Conservation (phyloP, 2,797 vertebrate species). For the Chaunax sp. region DNA sequence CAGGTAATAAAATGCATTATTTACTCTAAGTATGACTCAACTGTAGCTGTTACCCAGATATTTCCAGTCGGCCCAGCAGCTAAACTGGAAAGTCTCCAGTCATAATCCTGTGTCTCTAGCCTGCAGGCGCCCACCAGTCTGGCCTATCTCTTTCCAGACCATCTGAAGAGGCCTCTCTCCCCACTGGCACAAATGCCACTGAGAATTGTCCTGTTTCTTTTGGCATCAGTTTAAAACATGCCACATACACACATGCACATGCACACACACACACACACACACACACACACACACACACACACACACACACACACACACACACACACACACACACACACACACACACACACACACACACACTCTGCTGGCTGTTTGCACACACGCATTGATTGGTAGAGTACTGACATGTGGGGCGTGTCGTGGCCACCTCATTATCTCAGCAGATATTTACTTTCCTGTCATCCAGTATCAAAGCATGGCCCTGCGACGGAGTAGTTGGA, state of each 20-base stretch:
- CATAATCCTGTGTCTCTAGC: constrained; percentile 1
- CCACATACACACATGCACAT: constrained; percentile 7
- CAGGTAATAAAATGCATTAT: not conserved
- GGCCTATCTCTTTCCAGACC: not conserved
- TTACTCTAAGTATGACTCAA: constrained; percentile 12
- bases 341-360: not conserved
- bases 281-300: constrained; percentile 5
- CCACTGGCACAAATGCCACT: constrained; percentile 8
- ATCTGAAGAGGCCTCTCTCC: constrained; percentile 17
- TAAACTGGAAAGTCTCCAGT: constrained; percentile 21
- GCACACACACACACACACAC: not conserved
- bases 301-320: not conserved
- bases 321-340: constrained; percentile 6
- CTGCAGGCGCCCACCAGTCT: constrained; percentile 9
- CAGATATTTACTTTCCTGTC: constrained; percentile 62
- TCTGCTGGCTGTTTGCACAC: constrained; percentile 47
- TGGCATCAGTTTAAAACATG: constrained; percentile 24
- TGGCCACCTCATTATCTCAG: constrained; percentile 60
- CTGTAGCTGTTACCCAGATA: not conserved
- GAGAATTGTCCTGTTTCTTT: constrained; percentile 36
- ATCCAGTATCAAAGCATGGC: constrained; percentile 41
- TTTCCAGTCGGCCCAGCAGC: constrained; percentile 14
- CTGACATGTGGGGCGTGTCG: constrained; percentile 27
- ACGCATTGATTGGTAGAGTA: constrained; percentile 47
- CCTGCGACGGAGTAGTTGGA: constrained; percentile 37